Base-by-base conservation (phyloP, 1,140 invertebrate genomes). In the Dufourea novaeangliae region DNA sequence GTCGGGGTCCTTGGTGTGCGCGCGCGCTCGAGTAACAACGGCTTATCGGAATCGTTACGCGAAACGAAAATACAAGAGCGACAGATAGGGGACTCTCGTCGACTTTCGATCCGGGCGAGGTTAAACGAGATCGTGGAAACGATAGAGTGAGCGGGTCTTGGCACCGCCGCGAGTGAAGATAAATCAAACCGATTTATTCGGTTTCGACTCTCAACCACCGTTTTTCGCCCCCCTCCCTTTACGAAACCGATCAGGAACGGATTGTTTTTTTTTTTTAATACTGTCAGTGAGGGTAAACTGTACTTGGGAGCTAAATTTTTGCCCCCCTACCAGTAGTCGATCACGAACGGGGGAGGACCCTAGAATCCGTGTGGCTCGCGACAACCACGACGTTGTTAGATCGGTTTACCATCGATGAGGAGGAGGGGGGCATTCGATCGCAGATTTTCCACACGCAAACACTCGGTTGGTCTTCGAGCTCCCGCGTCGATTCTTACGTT, bases 401-500 rank as follows among this genome's bases (percentile, higher is more conserved):
- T n/a, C n/a, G n/a, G n/a, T n/a, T n/a, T n/a, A n/a, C n/a, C 56
- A 34, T 59, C 69, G 44, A 32, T n/a, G n/a, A n/a, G n/a, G n/a
- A n/a, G n/a, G n/a, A n/a, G n/a, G n/a, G n/a, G n/a, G n/a, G n/a
- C n/a, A n/a, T n/a, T 7, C 61, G 67, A 83, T 81, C 73, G 37
- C 12, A 32, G 81, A 83, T 83, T 81, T 81, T 78, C 79, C 71
- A 56, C 57, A 56, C 54, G 74, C 81, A 52, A 78, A 77, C 39
- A 63, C 52, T 22, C n/a, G n/a, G n/a, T n/a, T n/a, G 32, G 44
- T 50, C 34, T 37, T 63, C 27, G 41, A 20, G 29, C 54, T 4
- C 12, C 10, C 54, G 50, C 69, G 72, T 79, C 71, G 78, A 79
- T 75, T 82, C 80, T 71, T 84, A 78, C 66, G 72, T 78, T 83